phyloP scores from a whole-genome alignment of 2,113 vertebrate genomes.

The Hypomesus transpacificus region DNA sequence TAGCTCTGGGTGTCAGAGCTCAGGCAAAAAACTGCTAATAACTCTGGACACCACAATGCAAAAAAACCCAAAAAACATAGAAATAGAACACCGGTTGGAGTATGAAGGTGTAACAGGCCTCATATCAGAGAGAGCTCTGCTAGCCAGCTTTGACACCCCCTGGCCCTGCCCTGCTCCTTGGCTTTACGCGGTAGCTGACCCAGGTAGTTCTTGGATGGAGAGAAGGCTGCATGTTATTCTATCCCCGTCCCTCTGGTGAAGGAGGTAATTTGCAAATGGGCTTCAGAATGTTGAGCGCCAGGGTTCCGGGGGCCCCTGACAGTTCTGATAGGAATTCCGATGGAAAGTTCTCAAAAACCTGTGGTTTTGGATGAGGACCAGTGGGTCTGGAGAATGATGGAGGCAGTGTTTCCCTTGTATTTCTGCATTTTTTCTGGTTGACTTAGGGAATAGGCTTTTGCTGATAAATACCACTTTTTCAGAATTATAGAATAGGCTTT shows the following conservation, averaged over 20 bases:
- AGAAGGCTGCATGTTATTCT: slow-evolving; percentile 55
- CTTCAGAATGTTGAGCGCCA: slow-evolving; percentile 35
- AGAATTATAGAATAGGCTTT: too few species aligned
- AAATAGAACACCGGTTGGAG: slow-evolving; percentile 54
- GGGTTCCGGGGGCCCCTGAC: slow-evolving; percentile 40
- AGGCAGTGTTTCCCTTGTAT: slow-evolving; percentile 12
- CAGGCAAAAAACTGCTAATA: slow-evolving; percentile 56
- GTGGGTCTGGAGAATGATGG: slow-evolving; percentile 30
- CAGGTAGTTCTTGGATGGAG: slow-evolving; percentile 44
- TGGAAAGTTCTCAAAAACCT: slow-evolving; percentile 48
- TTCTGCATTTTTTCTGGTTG: slow-evolving; percentile 20
- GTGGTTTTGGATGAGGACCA: slow-evolving; percentile 56
- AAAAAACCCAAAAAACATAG: slow-evolving; percentile 51
- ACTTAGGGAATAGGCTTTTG: slow-evolving; percentile 13
- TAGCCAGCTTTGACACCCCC: slow-evolving; percentile 52
- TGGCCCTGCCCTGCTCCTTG: slow-evolving; percentile 29
- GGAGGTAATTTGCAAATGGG: slow-evolving; percentile 59
- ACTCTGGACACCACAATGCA: slow-evolving; percentile 58
- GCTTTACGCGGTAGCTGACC: slow-evolving; percentile 54
- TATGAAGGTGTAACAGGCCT: slow-evolving; percentile 49
- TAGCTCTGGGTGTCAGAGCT: slow-evolving; percentile 54
- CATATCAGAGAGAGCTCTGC: slow-evolving; percentile 43
- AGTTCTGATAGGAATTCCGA: slow-evolving; percentile 49
- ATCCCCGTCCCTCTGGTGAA: slow-evolving; percentile 35
- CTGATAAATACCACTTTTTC: slow-evolving; percentile 14